These are phyloP conservation scores for Ameiurus melas DNA, from an alignment of 2,113 vertebrate genomes.

Conservation along the genomic window DNA sequence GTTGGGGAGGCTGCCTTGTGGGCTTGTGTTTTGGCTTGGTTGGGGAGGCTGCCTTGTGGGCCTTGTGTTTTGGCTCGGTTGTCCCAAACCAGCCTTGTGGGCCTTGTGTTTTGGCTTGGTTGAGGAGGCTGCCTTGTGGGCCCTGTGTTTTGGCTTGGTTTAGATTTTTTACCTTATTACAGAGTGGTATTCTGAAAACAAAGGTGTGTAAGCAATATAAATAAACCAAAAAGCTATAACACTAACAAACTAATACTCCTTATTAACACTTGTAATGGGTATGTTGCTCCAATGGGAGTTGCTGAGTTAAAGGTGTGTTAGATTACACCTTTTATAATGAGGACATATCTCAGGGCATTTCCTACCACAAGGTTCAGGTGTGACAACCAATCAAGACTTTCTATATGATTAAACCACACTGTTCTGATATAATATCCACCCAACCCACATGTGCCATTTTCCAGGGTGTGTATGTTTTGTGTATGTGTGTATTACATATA, in stretches of 20 bases:
- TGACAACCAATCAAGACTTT: neutral
- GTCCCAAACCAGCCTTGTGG: too few species aligned
- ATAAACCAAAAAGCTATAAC: neutral
- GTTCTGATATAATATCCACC: neutral
- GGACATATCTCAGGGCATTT: neutral
- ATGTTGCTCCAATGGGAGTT: too few species aligned
- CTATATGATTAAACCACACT: neutral
- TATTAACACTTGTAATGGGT: neutral
- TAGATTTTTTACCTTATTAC: neutral
- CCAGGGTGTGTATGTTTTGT: neutral
- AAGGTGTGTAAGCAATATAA: neutral
- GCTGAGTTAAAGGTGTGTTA: neutral
- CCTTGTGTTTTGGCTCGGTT: too few species aligned
- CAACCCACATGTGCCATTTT: neutral
- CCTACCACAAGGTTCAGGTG: neutral
- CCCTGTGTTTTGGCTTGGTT: too few species aligned
- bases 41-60: too few species aligned
- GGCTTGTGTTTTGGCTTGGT: too few species aligned
- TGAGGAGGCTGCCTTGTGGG: too few species aligned
- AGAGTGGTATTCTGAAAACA: neutral
- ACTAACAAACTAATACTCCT: neutral
- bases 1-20: too few species aligned
- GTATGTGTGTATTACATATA: neutral
- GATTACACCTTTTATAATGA: neutral
- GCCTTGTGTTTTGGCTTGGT: too few species aligned